Percentiles rank a stretch among this genome's conserved stretches.
Conservation (phyloP, 2,113 vertebrate species). For the Aldabrachelys gigantea region DNA sequence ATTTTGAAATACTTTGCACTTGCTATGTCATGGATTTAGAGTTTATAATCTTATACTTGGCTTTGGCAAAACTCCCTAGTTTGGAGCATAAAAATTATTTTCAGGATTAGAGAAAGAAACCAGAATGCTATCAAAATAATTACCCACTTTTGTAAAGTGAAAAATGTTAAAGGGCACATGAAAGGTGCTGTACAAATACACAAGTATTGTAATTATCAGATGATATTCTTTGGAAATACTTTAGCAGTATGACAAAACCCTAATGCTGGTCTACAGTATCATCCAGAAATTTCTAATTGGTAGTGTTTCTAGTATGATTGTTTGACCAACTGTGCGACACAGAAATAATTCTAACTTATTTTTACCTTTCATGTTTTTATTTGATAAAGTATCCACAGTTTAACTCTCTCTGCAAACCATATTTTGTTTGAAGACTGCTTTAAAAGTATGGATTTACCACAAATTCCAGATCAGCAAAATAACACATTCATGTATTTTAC, state of each 20-base stretch:
- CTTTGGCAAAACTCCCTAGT: not conserved
- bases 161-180: too few species aligned
- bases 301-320: too few species aligned
- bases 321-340: too few species aligned
- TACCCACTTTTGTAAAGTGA: not conserved
- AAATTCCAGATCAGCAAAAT: not conserved
- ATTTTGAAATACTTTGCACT: not conserved
- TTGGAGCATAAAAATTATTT: not conserved
- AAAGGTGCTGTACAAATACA: not conserved
- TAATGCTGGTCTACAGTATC: too few species aligned
- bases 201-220: too few species aligned
- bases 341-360: too few species aligned
- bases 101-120: not conserved
- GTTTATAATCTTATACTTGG: not conserved
- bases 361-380: too few species aligned
- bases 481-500: not conserved
- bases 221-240: too few species aligned
- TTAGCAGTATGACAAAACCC: too few species aligned
- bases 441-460: not conserved
- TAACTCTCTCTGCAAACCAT: too few species aligned
- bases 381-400: too few species aligned
- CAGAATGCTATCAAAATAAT: not conserved
- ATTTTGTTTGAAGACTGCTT: not conserved
- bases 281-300: too few species aligned
- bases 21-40: not conserved